Base-by-base conservation (phyloP, 1,140 invertebrate genomes). In the Galleria mellonella region DNA sequence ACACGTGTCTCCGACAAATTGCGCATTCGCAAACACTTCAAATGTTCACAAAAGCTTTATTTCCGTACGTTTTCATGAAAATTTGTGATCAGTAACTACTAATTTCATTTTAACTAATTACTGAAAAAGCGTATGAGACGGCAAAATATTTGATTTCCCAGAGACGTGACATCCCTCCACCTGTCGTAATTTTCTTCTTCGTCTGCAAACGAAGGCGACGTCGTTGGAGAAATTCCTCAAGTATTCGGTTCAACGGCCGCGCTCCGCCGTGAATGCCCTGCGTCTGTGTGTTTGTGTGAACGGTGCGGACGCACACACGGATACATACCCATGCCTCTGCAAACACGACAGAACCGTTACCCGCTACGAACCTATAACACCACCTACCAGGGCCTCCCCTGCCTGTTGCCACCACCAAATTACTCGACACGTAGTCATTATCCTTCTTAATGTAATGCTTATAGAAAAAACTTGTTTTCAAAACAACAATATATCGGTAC, bases 181-280 rank as follows among this genome's bases (percentile, higher is more conserved):
- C 44, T 55, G 56, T 36, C 35, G 51, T 66, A 63, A 62, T 66
- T 59, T 56, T 65, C 68, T 57, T 73, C 62, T 63, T 55, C 58
- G 51, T 41, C 61, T 60, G 51, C 59, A 54, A 50, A 43, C 42
- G 44, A 54, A 59, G 57, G 17, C 51, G 52, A 58, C 53, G 55
- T 37, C 65, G 54, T 64, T 75, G 72, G 82, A 85, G 82, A 85
- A 85, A 85, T 85, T 83, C 82, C 78, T 79, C 59, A 58, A 63
- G 71, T 76, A 72, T 74, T 81, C 76, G 77, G 78, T 85, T 85
- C 77, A 85, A 85, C 68, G 78, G 75, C 82, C 82, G 70, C 64
- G 73, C 67, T 62, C 54, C 60, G 62, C 53, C 71, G 68, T 67
- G 60, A 69, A 56, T 60, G 53, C 45, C 50, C 44, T 51, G 51